Evolutionary conservation across 2,797 vertebrate species (phyloP).

Genomic region (Sebastolobus altivelis): DNA sequence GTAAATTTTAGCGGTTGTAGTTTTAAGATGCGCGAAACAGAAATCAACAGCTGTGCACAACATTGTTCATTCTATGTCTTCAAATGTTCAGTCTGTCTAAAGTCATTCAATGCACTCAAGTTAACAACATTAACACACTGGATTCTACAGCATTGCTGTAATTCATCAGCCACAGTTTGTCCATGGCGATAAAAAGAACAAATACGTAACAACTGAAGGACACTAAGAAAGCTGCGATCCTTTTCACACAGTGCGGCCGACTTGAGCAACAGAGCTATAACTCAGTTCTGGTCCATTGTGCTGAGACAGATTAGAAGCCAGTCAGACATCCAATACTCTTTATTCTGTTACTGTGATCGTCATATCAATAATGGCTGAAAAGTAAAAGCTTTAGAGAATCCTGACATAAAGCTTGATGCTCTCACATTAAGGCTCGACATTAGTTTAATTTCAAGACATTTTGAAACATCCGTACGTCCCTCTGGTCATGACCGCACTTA

Average conservation of each 20-base stretch:
- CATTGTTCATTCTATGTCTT: constrained; percentile 21
- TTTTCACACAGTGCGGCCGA: constrained; percentile 44
- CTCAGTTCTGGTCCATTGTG: constrained; percentile 27
- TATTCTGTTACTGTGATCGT: constrained; percentile 33
- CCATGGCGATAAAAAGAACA: constrained; percentile 34
- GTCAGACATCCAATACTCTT: constrained; percentile 20
- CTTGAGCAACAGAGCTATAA: constrained; percentile 28
- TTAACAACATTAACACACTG: constrained; percentile 13
- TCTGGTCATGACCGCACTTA: constrained; percentile 44
- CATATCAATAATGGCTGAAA: constrained; percentile 27
- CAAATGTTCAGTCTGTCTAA: constrained; percentile 15
- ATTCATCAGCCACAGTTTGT: constrained; percentile 32
- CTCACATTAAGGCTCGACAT: constrained; percentile 4
- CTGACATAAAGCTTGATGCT: constrained; percentile 27
- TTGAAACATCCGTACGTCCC: constrained; percentile 29
- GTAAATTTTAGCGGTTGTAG: too few species aligned
- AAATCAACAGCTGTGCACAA: constrained; percentile 32
- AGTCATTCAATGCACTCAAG: constrained; percentile 11
- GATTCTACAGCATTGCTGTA: neutral
- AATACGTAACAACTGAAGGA: constrained; percentile 36
- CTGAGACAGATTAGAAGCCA: constrained; percentile 36
- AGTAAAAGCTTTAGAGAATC: constrained; percentile 11
- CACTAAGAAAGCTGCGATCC: constrained; percentile 20
- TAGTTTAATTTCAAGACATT: constrained; percentile 42
- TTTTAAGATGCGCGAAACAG: constrained; percentile 11